A percentile compares a stretch with the other conserved stretches of the same genome.
Conservation (phyloP, 2,113 vertebrate genomes). For the Sander vitreus region DNA sequence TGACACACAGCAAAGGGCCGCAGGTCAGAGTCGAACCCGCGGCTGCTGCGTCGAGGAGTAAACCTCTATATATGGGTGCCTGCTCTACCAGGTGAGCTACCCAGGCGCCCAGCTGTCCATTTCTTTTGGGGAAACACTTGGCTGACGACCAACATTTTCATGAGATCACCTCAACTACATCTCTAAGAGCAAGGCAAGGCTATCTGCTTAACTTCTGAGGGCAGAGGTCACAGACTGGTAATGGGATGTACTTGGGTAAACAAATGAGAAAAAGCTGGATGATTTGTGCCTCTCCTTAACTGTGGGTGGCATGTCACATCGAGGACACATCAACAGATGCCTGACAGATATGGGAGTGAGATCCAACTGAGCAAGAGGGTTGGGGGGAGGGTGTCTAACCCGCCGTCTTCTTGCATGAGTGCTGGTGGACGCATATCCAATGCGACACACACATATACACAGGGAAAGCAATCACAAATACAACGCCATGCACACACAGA, state of each 20-base stretch:
- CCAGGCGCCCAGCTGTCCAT: background rate
- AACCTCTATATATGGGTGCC: too few relatives aligned
- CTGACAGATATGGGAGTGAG: slow-evolving; percentile 65
- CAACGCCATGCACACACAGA: slow-evolving; percentile 6
- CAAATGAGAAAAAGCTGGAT: slow-evolving; percentile 31
- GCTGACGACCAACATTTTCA: slow-evolving; percentile 34
- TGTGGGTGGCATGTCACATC: slow-evolving; percentile 57
- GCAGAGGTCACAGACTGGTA: slow-evolving; percentile 45
- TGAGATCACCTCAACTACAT: slow-evolving; percentile 47
- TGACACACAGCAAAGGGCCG: too few relatives aligned
- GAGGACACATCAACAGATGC: slow-evolving; percentile 55
- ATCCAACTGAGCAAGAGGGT: slow-evolving; percentile 60
- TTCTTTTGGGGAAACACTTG: slow-evolving; percentile 27
- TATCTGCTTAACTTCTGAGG: slow-evolving; percentile 51
- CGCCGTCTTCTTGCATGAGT: slow-evolving; percentile 66
- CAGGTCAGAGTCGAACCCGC: too few relatives aligned
- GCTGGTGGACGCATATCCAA: slow-evolving; percentile 44
- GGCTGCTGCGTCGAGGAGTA: too few relatives aligned
- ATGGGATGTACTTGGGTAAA: slow-evolving; percentile 1
- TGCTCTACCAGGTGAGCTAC: too few relatives aligned
- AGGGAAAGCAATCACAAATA: slow-evolving; percentile 38
- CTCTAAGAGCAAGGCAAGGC: slow-evolving; percentile 35
- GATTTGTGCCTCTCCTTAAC: slow-evolving; percentile 51
- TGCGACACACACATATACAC: slow-evolving; percentile 48
- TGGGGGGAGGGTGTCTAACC: slow-evolving; percentile 38